Percentiles rank a stretch among this genome's conserved stretches.
Evolutionary conservation across 2,888 invertebrate genomes (phyloP).

Genomic region (Buathra laborator): DNA sequence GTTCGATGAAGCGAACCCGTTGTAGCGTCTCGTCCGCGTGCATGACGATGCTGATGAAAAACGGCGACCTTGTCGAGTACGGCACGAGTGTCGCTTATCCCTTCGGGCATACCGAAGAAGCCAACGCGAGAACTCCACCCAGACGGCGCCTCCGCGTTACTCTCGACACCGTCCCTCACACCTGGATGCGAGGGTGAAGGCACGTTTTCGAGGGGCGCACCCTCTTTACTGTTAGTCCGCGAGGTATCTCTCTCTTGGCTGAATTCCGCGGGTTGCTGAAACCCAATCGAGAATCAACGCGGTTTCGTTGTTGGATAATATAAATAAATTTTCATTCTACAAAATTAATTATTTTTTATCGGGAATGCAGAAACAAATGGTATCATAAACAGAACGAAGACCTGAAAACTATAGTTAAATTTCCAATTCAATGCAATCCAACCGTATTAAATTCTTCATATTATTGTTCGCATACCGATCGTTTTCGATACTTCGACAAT

Average conservation of each 20-base stretch:
- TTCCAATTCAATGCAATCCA: too few species aligned
- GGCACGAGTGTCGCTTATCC: slow-evolving; percentile 88
- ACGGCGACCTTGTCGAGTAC: slow-evolving; percentile 95
- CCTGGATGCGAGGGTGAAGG: slow-evolving; percentile 80
- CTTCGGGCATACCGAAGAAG: slow-evolving; percentile 83
- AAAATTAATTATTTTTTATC: too few species aligned
- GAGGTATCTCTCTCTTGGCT: slow-evolving; percentile 78
- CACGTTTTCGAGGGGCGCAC: slow-evolving; percentile 81
- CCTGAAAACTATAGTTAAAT: too few species aligned
- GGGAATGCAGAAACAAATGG: too few species aligned
- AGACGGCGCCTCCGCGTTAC: slow-evolving; percentile 84
- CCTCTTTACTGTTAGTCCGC: slow-evolving; percentile 80
- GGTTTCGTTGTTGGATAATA: background rate
- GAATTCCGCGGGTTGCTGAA: slow-evolving; percentile 78
- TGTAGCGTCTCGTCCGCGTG: slow-evolving; percentile 87
- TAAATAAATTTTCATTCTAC: too few species aligned
- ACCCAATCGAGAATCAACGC: background rate
- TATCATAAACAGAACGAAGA: too few species aligned
- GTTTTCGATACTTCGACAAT: slow-evolving; percentile 11
- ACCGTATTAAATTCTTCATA: too few species aligned
- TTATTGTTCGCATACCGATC: too few species aligned
- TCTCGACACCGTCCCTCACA: slow-evolving; percentile 79
- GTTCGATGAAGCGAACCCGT: slow-evolving; percentile 82
- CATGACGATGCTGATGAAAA: slow-evolving; percentile 94
- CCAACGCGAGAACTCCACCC: slow-evolving; percentile 78